These are phyloP conservation scores for Drosophila hydei DNA, from an alignment of 1,140 invertebrate species.

Conservation along the genomic window DNA sequence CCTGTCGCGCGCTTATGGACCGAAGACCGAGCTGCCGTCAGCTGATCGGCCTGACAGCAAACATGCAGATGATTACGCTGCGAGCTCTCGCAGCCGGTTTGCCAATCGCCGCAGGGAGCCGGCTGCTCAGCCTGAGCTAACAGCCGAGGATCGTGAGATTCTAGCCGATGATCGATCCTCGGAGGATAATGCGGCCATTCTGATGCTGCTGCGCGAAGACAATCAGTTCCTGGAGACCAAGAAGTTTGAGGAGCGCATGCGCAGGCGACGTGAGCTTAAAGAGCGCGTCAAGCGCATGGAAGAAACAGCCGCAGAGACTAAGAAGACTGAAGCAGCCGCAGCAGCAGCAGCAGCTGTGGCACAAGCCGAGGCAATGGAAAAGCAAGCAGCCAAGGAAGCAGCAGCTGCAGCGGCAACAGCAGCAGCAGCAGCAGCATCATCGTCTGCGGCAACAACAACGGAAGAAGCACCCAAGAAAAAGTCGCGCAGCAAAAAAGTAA, in stretches of 20 bases:
- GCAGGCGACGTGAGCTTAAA: conserved; percentile 91
- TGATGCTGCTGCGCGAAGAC: conserved; percentile 79
- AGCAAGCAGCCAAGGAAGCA: conserved; percentile 65
- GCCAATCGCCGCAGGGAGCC: conserved; percentile 63
- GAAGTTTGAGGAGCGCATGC: conserved; percentile 88
- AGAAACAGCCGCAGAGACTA: conserved; percentile 82
- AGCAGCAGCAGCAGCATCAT: conserved; percentile 2
- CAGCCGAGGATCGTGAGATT: conserved; percentile 70
- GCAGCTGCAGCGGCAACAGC: conserved; percentile 11
- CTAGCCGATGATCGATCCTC: conserved; percentile 77
- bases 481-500: conserved; percentile 80
- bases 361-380: conserved; percentile 44
- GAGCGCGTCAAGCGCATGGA: conserved; percentile 91
- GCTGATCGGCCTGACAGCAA: conserved; percentile 34
- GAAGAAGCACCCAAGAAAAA: conserved; percentile 71
- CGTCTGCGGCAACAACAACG: background rate
- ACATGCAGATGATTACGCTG: conserved; percentile 31
- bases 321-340: conserved; percentile 83
- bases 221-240: conserved; percentile 84
- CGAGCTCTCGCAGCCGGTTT: conserved; percentile 67
- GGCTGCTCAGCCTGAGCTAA: conserved; percentile 49
- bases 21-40: conserved; percentile 51
- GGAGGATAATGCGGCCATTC: conserved; percentile 79
- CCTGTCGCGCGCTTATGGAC: conserved; percentile 51
- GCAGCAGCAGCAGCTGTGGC: conserved; percentile 56